Base-by-base conservation (phyloP, 2,113 vertebrate species). In the Chinchilla lanigera region DNA sequence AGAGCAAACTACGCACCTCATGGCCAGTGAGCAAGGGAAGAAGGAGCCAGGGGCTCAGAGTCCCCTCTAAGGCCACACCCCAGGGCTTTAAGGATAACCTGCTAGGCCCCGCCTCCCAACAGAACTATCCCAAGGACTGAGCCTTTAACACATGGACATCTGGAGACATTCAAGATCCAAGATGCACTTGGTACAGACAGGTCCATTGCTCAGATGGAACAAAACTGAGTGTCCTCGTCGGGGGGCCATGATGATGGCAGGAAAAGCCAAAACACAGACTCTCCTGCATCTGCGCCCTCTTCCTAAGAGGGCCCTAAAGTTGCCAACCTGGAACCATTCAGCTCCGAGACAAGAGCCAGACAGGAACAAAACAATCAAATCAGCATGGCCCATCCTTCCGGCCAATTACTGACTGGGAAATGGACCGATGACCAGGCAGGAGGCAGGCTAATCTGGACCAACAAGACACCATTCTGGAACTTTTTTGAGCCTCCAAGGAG, bases 191-290 rank as follows among this genome's bases (percentile, higher is more conserved):
- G 63, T 67, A 56, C 30, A 83, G 47, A 90, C 2, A 26, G 52
- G 41, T 35, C 85, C 52, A 7, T 17, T 17, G 60, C 44, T 95
- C 71, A 89, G 44, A 80, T 58, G 73, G 67, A 78, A 24, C 58
- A 38, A 63, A 65, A 84, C 58, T 71, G 19, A 35, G 35, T 44
- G 54, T 69, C 77, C 47, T 87, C 47, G 54, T 41, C n/a, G 50
- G 20, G 41, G 30, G n/a, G 14, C 60, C 35, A 28, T 0, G 65
- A 8, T 0, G 28, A 58, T 38, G 61, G n/a, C 14, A 1, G 50
- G 38, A 38, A 16, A 24, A 17, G 3, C 38, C 7, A 24, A 1
- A 5, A 16, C 77, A 50, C 0, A 3, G 2, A 61, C 7, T 41
- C 22, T 30, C 69, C 47, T 33, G 50, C 17, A 19, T n/a, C 20